phyloP scores from a whole-genome alignment of 1,140 invertebrate species.

The Drosophila rufa region DNA sequence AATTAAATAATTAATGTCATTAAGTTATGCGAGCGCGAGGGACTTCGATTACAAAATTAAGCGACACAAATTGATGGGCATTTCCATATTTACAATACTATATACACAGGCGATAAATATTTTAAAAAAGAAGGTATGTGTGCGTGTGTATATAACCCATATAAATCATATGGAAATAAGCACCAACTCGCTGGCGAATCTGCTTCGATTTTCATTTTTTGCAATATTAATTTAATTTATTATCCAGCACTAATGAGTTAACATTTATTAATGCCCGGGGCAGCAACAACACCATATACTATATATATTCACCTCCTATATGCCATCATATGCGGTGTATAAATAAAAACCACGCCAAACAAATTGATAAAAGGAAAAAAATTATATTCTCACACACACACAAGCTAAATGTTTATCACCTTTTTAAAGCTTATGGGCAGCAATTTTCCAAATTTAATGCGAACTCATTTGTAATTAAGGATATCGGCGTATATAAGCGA shows the following conservation, averaged over 20 bases:
- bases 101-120: not conserved
- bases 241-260: slow-evolving; percentile 67
- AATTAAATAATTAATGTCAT: slow-evolving; percentile 82
- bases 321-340: slow-evolving; percentile 37
- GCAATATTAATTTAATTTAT: slow-evolving; percentile 64
- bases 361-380: slow-evolving; percentile 48
- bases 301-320: slow-evolving; percentile 14
- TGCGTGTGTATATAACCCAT: slow-evolving; percentile 35
- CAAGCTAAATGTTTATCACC: slow-evolving; percentile 48
- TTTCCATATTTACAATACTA: slow-evolving; percentile 29
- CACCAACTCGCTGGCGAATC: slow-evolving; percentile 27
- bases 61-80: slow-evolving; percentile 23
- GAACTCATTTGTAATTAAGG: slow-evolving; percentile 56
- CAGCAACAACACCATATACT: slow-evolving; percentile 15
- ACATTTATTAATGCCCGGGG: slow-evolving; percentile 70
- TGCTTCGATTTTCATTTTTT: slow-evolving; percentile 55
- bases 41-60: slow-evolving; percentile 39
- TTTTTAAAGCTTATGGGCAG: slow-evolving; percentile 60
- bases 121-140: not conserved
- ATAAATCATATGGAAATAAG: slow-evolving; percentile 77
- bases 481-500: not conserved
- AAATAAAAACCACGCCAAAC: slow-evolving; percentile 58
- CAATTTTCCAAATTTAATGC: slow-evolving; percentile 56
- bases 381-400: slow-evolving; percentile 6
- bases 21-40: slow-evolving; percentile 66